Conservation (phyloP, 1,140 invertebrate species). For the Drosophila serrata region DNA sequence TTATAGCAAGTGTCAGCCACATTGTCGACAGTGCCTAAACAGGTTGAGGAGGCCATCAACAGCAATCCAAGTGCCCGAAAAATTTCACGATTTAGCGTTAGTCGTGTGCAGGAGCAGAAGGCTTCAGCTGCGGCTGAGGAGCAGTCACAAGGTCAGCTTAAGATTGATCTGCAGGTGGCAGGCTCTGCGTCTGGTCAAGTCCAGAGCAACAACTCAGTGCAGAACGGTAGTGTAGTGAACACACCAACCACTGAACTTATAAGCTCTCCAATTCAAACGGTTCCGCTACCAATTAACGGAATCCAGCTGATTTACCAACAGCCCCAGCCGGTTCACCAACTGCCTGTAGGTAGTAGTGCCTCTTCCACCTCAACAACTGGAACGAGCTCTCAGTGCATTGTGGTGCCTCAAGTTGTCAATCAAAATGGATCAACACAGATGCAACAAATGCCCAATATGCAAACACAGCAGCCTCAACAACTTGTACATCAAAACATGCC, state of each 20-base stretch:
- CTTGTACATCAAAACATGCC: slow-evolving; percentile 49
- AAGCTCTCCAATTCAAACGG: slow-evolving; percentile 68
- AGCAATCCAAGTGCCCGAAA: slow-evolving; percentile 63
- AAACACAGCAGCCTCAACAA: slow-evolving; percentile 46
- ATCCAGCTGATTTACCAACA: slow-evolving; percentile 74
- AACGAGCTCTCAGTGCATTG: slow-evolving; percentile 19
- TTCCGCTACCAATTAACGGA: slow-evolving; percentile 70
- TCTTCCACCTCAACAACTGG: slow-evolving; percentile 21
- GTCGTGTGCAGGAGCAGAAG: slow-evolving; percentile 79
- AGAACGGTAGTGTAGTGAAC: slow-evolving; percentile 70
- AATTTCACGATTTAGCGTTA: slow-evolving; percentile 82
- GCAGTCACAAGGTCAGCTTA: slow-evolving; percentile 56
- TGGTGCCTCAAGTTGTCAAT: slow-evolving; percentile 31
- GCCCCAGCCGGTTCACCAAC: slow-evolving; percentile 39
- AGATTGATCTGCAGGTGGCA: slow-evolving; percentile 69
- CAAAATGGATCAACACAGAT: slow-evolving; percentile 46
- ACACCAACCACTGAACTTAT: slow-evolving; percentile 72
- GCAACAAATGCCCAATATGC: slow-evolving; percentile 35
- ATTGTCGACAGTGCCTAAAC: slow-evolving; percentile 38
- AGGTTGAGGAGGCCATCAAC: slow-evolving; percentile 46
- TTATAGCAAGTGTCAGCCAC: slow-evolving; percentile 26
- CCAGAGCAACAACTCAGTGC: slow-evolving; percentile 41
- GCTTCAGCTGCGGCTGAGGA: slow-evolving; percentile 52
- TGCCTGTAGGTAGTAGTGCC: slow-evolving; percentile 8
- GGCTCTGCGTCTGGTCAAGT: slow-evolving; percentile 40